Percentiles rank a stretch among this genome's conserved stretches.
Evolutionary conservation across 2,113 vertebrate species (phyloP).

Genomic region (Sisor rabdophorus): DNA sequence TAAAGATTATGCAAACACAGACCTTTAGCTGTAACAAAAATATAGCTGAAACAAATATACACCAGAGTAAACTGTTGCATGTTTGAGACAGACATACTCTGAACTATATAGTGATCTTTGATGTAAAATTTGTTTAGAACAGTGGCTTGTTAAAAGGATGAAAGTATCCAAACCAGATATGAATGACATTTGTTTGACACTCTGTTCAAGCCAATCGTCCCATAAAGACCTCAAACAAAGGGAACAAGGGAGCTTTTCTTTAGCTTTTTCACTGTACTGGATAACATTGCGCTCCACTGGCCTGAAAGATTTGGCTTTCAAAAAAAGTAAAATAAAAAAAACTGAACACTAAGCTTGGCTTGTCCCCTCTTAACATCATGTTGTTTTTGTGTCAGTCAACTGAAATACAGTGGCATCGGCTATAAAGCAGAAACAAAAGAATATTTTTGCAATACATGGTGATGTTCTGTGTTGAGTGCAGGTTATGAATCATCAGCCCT

Average conservation of each 20-base stretch:
- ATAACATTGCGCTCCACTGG: background rate
- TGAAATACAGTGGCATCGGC: slow-evolving; percentile 8
- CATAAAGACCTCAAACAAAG: background rate
- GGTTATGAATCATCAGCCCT: no score
- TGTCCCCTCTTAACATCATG: slow-evolving; percentile 10
- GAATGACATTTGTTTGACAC: background rate
- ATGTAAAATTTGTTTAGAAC: background rate
- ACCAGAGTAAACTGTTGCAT: no score
- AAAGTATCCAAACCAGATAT: background rate
- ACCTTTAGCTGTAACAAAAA: no score
- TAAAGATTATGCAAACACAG: background rate
- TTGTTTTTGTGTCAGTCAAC: slow-evolving; percentile 22
- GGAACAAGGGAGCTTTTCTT: background rate
- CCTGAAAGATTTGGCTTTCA: slow-evolving; percentile 1
- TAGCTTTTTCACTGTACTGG: background rate
- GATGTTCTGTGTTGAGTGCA: no score
- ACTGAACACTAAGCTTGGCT: background rate
- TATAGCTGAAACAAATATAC: background rate
- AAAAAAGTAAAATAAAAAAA: background rate
- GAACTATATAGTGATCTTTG: background rate
- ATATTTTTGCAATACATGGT: slow-evolving; percentile 9
- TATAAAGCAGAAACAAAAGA: slow-evolving; percentile 2
- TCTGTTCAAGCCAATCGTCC: background rate
- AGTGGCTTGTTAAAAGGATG: background rate
- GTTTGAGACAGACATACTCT: background rate